A percentile compares a stretch with the other conserved stretches of the same genome.
Evolutionary conservation across 2,797 vertebrate species (phyloP).

Genomic region (Argya squamiceps): DNA sequence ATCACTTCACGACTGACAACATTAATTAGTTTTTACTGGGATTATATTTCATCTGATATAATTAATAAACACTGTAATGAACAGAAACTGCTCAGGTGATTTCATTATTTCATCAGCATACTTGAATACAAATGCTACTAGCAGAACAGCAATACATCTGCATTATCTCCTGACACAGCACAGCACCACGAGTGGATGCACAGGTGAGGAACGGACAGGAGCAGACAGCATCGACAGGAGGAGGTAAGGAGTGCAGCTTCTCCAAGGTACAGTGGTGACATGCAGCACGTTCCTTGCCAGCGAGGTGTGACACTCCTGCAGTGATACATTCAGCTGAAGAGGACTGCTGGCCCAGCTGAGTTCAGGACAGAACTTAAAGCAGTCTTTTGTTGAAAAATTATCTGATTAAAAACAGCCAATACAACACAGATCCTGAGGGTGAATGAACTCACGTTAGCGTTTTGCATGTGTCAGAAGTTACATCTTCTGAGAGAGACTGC

Average conservation of each 20-base stretch:
- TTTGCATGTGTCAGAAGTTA: slow-evolving; percentile 63
- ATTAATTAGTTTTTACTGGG: slow-evolving; percentile 33
- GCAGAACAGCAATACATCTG: slow-evolving; percentile 62
- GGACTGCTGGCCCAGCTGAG: slow-evolving; percentile 56
- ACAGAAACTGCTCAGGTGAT: slow-evolving; percentile 57
- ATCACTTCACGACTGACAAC: slow-evolving; percentile 36
- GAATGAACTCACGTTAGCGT: slow-evolving; percentile 58
- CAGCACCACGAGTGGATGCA: slow-evolving; percentile 70
- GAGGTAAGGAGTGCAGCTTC: slow-evolving; percentile 49
- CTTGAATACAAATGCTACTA: slow-evolving; percentile 57
- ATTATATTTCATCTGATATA: slow-evolving; percentile 36
- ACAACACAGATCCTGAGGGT: slow-evolving; percentile 62
- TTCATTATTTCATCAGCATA: slow-evolving; percentile 66
- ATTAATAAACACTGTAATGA: slow-evolving; percentile 66
- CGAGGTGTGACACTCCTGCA: slow-evolving; percentile 24
- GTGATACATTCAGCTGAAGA: slow-evolving; percentile 61
- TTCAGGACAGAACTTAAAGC: slow-evolving; percentile 52
- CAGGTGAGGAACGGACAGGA: not conserved
- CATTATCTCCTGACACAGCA: slow-evolving; percentile 69
- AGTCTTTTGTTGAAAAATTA: slow-evolving; percentile 54
- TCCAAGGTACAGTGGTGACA: slow-evolving; percentile 63
- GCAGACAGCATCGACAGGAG: not conserved
- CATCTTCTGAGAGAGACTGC: slow-evolving; percentile 60
- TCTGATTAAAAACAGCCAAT: slow-evolving; percentile 55
- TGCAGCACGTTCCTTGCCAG: slow-evolving; percentile 56